Percentiles rank a stretch among this genome's conserved stretches.
Evolutionary conservation across 2,888 invertebrate species (phyloP).

Genomic region (Tipula helvola): DNA sequence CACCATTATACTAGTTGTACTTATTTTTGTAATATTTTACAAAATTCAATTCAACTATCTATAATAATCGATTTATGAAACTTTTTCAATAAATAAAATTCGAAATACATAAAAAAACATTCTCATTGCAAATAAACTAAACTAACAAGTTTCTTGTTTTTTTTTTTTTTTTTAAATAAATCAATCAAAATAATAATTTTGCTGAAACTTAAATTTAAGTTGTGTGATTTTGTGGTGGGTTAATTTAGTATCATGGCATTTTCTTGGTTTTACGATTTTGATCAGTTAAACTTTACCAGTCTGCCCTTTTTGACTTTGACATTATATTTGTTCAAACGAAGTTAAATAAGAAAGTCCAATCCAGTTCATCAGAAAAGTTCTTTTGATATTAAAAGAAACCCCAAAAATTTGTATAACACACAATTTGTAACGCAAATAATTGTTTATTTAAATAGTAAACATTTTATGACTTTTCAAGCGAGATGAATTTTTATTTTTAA

Average conservation of each 20-base stretch:
- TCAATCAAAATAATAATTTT: background rate
- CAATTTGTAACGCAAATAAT: background rate
- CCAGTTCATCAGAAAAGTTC: background rate
- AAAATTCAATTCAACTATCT: background rate
- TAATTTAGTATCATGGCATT: background rate
- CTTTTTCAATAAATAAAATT: background rate
- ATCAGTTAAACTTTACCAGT: background rate
- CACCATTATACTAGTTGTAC: background rate
- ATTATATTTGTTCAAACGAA: background rate
- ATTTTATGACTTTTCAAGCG: background rate
- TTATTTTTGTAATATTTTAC: background rate
- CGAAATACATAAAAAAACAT: background rate
- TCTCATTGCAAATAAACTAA: background rate
- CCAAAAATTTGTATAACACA: background rate
- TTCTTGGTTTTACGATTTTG: background rate
- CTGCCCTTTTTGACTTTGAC: no score
- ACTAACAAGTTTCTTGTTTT: background rate
- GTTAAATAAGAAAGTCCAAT: background rate
- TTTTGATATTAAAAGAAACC: no score
- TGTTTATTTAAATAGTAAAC: background rate
- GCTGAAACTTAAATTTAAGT: background rate
- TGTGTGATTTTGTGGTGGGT: background rate
- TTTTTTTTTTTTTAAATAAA: background rate
- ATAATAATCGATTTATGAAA: background rate
- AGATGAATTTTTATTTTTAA: background rate